Percentiles rank a stretch among this genome's conserved stretches.
These are phyloP conservation scores for Ennomos erosarius DNA, from an alignment of 2,888 invertebrate genomes.

Conservation along the genomic window DNA sequence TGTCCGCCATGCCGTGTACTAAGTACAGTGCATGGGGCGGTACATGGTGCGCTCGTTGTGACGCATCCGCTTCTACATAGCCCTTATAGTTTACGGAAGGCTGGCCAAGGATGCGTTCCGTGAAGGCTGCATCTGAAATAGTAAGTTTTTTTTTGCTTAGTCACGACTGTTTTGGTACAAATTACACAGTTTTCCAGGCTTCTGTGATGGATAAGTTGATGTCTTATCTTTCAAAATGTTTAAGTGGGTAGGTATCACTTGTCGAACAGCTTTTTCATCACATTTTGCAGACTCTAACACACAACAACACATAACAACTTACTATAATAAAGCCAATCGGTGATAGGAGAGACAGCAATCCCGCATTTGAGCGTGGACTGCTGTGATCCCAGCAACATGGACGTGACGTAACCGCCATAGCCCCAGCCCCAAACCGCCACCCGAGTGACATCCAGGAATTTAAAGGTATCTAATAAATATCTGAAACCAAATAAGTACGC, in stretches of 20 bases:
- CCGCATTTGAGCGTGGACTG: slow-evolving; percentile 96
- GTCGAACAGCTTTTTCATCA: background rate
- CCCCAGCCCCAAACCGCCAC: slow-evolving; percentile 99
- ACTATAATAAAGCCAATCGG: slow-evolving; percentile 98
- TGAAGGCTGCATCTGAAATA: slow-evolving; percentile 94
- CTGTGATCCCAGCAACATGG: slow-evolving; percentile 95
- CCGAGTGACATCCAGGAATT: slow-evolving; percentile 93
- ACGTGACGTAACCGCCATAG: slow-evolving; percentile 97
- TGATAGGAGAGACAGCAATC: slow-evolving; percentile 96
- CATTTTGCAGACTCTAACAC: background rate
- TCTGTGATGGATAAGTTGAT: too few species aligned
- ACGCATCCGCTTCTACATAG: slow-evolving; percentile 96
- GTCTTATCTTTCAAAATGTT: too few species aligned
- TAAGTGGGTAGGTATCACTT: too few species aligned
- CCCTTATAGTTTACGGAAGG: slow-evolving; percentile 95
- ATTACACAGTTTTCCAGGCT: too few species aligned
- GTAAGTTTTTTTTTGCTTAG: background rate
- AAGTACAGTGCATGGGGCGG: slow-evolving; percentile 95
- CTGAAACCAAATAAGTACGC: slow-evolving; percentile 65
- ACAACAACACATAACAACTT: slow-evolving; percentile 76
- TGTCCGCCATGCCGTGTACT: slow-evolving; percentile 96
- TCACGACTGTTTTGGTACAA: background rate
- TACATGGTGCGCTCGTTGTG: slow-evolving; percentile 94
- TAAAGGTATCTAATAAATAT: slow-evolving; percentile 91
- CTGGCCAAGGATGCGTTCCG: slow-evolving; percentile 96